These are phyloP conservation scores for Archips xylosteana DNA, from an alignment of 2,888 invertebrate species.

Conservation along the genomic window DNA sequence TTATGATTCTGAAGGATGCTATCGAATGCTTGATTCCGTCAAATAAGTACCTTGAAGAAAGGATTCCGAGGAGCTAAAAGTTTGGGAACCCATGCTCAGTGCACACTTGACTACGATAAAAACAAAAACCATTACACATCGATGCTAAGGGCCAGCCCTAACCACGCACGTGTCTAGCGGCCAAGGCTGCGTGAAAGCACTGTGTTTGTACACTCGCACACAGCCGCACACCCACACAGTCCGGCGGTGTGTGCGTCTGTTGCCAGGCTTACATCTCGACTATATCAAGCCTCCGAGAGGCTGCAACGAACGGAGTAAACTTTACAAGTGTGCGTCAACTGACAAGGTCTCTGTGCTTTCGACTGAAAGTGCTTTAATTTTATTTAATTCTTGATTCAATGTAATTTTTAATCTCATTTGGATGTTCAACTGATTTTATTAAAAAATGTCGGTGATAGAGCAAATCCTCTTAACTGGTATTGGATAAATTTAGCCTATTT, in stretches of 20 bases:
- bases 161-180: slow-evolving; percentile 82
- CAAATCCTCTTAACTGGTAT: too few species aligned
- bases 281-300: slow-evolving; percentile 19
- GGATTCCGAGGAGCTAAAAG: too few species aligned
- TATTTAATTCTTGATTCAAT: too few species aligned
- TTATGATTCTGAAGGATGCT: too few species aligned
- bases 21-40: too few species aligned
- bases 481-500: too few species aligned
- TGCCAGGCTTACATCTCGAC: slow-evolving; percentile 42
- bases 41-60: too few species aligned
- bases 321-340: slow-evolving; percentile 36
- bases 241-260: slow-evolving; percentile 34
- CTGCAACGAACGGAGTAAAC: slow-evolving; percentile 18
- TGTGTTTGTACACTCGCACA: slow-evolving; percentile 60
- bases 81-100: too few species aligned
- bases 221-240: slow-evolving; percentile 48
- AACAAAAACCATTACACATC: slow-evolving; percentile 39
- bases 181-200: slow-evolving; percentile 85
- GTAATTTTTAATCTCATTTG: too few species aligned
- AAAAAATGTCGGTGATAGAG: too few species aligned
- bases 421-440: too few species aligned
- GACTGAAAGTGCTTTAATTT: slow-evolving; percentile 5
- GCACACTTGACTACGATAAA: background rate
- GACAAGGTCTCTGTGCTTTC: slow-evolving; percentile 49
- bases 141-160: slow-evolving; percentile 65